phyloP scores from a whole-genome alignment of 2,888 invertebrate genomes.

The Slavum lentiscoides region DNA sequence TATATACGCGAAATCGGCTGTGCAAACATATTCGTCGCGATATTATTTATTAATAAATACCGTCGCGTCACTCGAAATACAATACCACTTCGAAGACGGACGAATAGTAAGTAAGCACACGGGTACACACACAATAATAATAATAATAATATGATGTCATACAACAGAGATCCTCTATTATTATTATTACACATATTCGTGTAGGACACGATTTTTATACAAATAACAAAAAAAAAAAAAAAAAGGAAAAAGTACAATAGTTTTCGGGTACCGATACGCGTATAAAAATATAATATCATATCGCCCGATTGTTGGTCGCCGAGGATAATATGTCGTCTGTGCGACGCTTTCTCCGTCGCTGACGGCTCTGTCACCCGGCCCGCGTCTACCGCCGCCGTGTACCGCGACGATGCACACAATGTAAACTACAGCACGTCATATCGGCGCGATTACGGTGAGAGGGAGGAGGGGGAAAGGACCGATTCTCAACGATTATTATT shows the following conservation, averaged over 20 bases:
- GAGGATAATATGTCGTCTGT: too few relatives aligned
- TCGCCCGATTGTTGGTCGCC: background rate
- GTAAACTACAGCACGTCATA: too few relatives aligned
- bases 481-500: background rate
- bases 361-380: too few relatives aligned
- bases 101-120: background rate
- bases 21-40: too few relatives aligned
- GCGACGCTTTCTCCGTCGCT: too few relatives aligned
- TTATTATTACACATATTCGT: background rate
- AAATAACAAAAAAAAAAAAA: slow-evolving; percentile 1
- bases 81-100: background rate
- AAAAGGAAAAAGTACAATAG: slow-evolving; percentile 17
- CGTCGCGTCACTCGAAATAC: background rate
- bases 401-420: too few relatives aligned
- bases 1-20: too few relatives aligned
- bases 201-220: slow-evolving; percentile 10
- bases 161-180: background rate
- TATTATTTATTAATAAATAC: too few relatives aligned
- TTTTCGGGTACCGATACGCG: slow-evolving; percentile 6
- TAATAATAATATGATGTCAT: background rate
- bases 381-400: too few relatives aligned
- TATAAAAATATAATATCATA: background rate
- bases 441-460: too few relatives aligned
- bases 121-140: background rate
- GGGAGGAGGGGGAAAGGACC: too few relatives aligned